Conservation (phyloP, 1,140 invertebrate species). For the Pseudomyrmex cubaensis region DNA sequence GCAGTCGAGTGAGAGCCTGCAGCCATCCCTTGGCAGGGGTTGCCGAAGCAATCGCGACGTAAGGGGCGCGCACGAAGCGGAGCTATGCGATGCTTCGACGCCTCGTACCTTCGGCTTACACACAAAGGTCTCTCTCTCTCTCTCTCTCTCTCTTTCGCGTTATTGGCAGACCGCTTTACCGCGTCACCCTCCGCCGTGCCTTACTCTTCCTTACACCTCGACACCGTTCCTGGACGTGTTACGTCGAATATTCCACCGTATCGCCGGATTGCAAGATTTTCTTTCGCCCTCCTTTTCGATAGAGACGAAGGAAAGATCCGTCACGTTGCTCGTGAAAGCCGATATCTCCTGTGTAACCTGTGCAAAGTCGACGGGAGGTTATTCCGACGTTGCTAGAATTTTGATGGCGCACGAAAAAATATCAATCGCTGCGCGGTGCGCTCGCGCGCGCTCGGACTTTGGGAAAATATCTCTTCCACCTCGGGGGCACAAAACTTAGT, state of each 20-base stretch:
- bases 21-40: conserved; percentile 64
- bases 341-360: conserved; percentile 73
- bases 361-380: conserved; percentile 64
- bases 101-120: conserved; percentile 69
- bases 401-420: conserved; percentile 63
- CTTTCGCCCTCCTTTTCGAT: conserved; percentile 65
- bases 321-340: conserved; percentile 73
- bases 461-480: background rate
- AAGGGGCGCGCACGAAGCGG: conserved; percentile 54
- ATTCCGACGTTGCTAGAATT: conserved; percentile 70
- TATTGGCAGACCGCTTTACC: conserved; percentile 77
- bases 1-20: conserved; percentile 74
- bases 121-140: conserved; percentile 66
- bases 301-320: conserved; percentile 71
- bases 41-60: conserved; percentile 29
- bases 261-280: conserved; percentile 72
- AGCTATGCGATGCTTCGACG: conserved; percentile 74
- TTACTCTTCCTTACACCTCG: background rate
- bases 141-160: conserved; percentile 62
- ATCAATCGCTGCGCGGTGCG: conserved; percentile 59
- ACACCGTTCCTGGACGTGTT: conserved; percentile 71
- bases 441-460: conserved; percentile 15
- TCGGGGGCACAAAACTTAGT: background rate
- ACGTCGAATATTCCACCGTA: conserved; percentile 73
- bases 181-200: conserved; percentile 64